These are phyloP conservation scores for Babyrousa celebensis DNA, from an alignment of 2,797 vertebrate genomes.

Conservation along the genomic window DNA sequence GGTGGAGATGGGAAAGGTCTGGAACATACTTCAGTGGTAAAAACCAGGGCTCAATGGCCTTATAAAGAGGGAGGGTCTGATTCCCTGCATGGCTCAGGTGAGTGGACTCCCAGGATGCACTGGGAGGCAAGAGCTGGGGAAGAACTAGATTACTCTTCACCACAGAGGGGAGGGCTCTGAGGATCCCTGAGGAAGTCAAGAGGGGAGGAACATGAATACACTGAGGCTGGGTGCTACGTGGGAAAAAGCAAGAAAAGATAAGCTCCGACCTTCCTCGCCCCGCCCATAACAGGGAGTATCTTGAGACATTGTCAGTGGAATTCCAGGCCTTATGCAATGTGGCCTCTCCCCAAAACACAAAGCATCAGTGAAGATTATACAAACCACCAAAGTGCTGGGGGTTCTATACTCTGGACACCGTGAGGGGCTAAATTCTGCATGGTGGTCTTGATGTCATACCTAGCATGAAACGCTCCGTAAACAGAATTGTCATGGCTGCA, in stretches of 20 bases:
- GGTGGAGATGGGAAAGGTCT: no score
- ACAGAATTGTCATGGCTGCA: background rate
- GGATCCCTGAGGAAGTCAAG: background rate
- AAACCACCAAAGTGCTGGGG: background rate
- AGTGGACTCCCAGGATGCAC: background rate
- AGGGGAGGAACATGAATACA: background rate
- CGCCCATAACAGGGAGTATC: accelerated
- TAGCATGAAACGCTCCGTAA: background rate
- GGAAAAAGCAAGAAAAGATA: background rate
- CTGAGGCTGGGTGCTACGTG: background rate
- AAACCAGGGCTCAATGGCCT: background rate
- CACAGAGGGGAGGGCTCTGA: background rate
- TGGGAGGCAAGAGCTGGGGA: background rate
- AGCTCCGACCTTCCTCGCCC: no score
- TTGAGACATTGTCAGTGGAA: background rate
- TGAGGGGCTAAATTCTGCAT: accelerated
- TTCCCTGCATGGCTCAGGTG: background rate
- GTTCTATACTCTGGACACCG: background rate
- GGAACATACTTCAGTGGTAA: background rate
- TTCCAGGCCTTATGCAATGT: accelerated
- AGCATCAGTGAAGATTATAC: background rate
- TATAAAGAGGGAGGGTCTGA: background rate
- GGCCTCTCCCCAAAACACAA: background rate
- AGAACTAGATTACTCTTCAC: background rate
- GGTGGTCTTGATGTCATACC: background rate